Base-by-base conservation (phyloP, 2,888 invertebrate species). In the Unio pictorum region DNA sequence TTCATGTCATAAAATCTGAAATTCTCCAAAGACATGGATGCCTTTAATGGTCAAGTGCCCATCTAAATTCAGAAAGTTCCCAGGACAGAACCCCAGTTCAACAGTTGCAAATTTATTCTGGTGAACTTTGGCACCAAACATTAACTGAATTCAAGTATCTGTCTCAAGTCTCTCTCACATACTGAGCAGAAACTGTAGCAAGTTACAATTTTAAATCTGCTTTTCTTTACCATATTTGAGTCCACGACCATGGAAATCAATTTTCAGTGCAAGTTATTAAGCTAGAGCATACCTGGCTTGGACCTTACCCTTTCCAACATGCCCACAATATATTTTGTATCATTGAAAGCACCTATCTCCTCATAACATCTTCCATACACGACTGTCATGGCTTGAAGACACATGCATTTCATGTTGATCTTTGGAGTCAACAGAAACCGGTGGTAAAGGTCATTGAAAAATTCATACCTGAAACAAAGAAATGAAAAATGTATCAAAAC, bases 371-470 rank as follows among this genome's bases (percentile, higher is more conserved):
- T 92, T n/a, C 95, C 96, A 90, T 99, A 99, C 0, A 99, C 98
- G 84, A 99, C 96, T 45, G 97, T 94, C 95, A 99, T 95, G 0
- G 99, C 98, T 91, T 98, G 97, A 74, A 99, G 92, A 88, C 99
- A 99, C 93, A 97, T 95, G 88, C 98, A 97, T 89, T 97, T 97
- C 95, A 99, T 96, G 90, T 96, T 95, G 56, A 95, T 93, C 90
- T 97, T 96, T 6, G 92, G 90, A 0, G 97, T 96, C 73, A 99
- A 93, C 74, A 99, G 92, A 89, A 99, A 99, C 72, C 98, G 94
- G 88, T 99, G 98, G 90, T 99, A 99, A 23, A 99, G 92, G 88
- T 99, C 98, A 91, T 98, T 98, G 92, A 99, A 99, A 91, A 99
- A 97, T 90, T 98, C 97, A 71, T 88, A 87, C 18, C 88, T 88